Evolutionary conservation across 2,888 invertebrate genomes (phyloP).

Genomic region (Tachina fera): DNA sequence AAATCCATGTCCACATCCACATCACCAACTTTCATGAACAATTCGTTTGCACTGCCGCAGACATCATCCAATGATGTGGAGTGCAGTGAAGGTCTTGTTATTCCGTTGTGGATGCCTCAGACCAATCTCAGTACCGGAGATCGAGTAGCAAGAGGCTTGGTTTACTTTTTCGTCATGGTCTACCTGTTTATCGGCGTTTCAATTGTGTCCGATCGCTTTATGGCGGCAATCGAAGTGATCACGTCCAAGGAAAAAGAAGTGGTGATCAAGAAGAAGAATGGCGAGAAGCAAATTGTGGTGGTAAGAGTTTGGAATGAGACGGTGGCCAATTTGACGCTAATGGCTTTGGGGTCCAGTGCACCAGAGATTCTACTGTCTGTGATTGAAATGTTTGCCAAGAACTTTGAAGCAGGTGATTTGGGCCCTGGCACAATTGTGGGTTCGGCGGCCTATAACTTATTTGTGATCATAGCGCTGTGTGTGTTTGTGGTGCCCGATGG

Average conservation of each 20-base stretch:
- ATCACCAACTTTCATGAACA: constrained; percentile 55
- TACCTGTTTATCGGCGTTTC: constrained; percentile 99
- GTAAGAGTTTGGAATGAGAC: constrained; percentile 99
- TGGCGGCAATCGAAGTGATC: constrained; percentile 99
- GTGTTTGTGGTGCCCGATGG: constrained; percentile 95
- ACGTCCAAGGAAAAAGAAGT: constrained; percentile 98
- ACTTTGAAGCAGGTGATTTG: constrained; percentile 97
- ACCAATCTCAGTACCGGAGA: constrained; percentile 90
- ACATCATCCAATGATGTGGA: constrained; percentile 41
- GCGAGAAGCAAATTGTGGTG: constrained; percentile 93
- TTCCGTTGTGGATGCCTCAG: constrained; percentile 95
- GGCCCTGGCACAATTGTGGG: constrained; percentile 99
- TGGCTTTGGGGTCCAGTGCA: constrained; percentile 99
- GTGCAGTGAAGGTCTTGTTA: constrained; percentile 93
- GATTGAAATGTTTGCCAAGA: constrained; percentile 98
- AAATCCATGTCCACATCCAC: constrained; percentile 28
- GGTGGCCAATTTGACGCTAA: constrained; percentile 98
- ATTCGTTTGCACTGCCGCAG: constrained; percentile 68
- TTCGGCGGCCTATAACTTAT: constrained; percentile 98
- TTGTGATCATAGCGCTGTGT: constrained; percentile 98
- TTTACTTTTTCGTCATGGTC: constrained; percentile 94
- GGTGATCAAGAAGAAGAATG: constrained; percentile 93
- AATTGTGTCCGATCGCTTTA: constrained; percentile 99
- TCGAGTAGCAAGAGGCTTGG: constrained; percentile 91
- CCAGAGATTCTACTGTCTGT: constrained; percentile 99